Percentiles rank a stretch among this genome's conserved stretches.
These are phyloP conservation scores for Drosophila watanabei DNA, from an alignment of 1,140 invertebrate species.

Conservation along the genomic window DNA sequence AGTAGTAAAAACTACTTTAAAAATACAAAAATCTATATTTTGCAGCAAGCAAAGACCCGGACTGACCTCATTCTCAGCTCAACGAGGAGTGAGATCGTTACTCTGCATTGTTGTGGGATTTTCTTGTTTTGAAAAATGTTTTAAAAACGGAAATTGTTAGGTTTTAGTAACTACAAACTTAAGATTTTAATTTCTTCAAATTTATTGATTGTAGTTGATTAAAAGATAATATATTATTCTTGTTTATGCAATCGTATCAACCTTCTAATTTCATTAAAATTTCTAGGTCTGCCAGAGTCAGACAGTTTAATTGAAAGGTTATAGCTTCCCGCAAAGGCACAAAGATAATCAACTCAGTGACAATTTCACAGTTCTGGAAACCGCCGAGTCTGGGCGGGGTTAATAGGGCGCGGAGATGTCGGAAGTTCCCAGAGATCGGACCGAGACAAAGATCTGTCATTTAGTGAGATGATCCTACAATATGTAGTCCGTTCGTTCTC, in stretches of 20 bases:
- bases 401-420: not conserved
- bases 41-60: not conserved
- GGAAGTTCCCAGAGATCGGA: conserved; percentile 6
- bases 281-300: not conserved
- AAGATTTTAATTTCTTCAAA: not conserved
- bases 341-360: conserved; percentile 22
- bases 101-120: not conserved
- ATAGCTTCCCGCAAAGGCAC: not conserved
- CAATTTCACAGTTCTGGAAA: conserved; percentile 2
- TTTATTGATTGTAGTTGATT: not conserved
- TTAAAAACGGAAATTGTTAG: not conserved
- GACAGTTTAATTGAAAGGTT: not conserved
- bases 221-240: too few relatives aligned
- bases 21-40: conserved; percentile 1
- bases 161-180: not conserved
- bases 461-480: conserved; percentile 24
- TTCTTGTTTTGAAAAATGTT: conserved; percentile 2
- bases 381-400: not conserved
- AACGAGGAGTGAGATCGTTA: conserved; percentile 17
- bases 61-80: conserved; percentile 21
- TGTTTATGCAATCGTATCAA: not conserved
- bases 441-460: conserved; percentile 65
- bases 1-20: not conserved
- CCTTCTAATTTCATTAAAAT: too few relatives aligned
- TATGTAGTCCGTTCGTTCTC: not conserved